These are phyloP conservation scores for Orchesella cincta DNA, from an alignment of 1,140 invertebrate species.

Conservation along the genomic window DNA sequence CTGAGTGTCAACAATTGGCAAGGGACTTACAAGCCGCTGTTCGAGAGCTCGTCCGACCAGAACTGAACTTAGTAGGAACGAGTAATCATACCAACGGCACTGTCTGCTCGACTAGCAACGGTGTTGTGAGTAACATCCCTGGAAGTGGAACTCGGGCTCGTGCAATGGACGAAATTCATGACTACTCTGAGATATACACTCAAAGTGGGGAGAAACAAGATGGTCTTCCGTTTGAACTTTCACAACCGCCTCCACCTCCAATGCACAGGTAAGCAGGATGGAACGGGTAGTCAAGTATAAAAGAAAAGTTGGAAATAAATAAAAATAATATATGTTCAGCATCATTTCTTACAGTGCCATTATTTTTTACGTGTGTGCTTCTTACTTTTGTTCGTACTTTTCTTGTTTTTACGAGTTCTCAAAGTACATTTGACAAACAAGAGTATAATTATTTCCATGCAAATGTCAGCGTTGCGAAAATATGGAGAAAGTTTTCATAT, in stretches of 20 bases:
- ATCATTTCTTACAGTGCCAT: too few relatives aligned
- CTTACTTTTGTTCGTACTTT: too few relatives aligned
- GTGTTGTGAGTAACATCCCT: not conserved
- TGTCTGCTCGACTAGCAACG: conserved; percentile 57
- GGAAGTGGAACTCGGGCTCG: conserved; percentile 56
- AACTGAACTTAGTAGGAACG: conserved; percentile 53
- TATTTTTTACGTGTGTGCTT: too few relatives aligned
- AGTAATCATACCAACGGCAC: conserved; percentile 58
- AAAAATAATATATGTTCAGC: not conserved
- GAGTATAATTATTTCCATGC: too few relatives aligned
- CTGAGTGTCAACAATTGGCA: conserved; percentile 52
- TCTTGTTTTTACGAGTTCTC: too few relatives aligned
- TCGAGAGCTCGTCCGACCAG: conserved; percentile 57
- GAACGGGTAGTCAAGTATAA: not conserved
- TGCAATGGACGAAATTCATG: conserved; percentile 70
- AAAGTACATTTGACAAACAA: too few relatives aligned
- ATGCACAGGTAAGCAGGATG: conserved; percentile 63
- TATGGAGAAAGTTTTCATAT: too few relatives aligned
- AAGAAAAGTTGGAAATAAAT: conserved; percentile 10
- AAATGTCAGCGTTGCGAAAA: too few relatives aligned
- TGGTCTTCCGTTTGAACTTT: conserved; percentile 56
- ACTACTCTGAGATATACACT: conserved; percentile 92
- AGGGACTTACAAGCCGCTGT: conserved; percentile 62
- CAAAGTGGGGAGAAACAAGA: conserved; percentile 73
- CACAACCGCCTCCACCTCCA: conserved; percentile 82